These are phyloP conservation scores for Clivina fossor DNA, from an alignment of 2,888 invertebrate genomes.

Conservation along the genomic window DNA sequence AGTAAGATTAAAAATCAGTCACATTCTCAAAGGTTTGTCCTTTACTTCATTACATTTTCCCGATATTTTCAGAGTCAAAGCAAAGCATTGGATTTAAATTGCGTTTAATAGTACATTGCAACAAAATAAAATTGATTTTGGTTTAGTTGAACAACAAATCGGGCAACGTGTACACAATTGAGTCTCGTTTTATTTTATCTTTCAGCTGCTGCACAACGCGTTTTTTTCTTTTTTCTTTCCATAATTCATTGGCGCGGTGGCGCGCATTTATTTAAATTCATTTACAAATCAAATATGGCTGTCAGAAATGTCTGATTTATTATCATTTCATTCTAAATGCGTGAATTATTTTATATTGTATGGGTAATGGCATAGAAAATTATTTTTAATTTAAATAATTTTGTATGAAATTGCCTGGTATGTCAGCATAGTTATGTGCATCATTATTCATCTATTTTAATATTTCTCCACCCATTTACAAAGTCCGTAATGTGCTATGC, in stretches of 20 bases:
- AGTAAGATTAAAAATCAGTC: too few species aligned
- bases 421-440: too few species aligned
- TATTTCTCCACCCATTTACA: too few species aligned
- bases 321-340: conserved; percentile 16
- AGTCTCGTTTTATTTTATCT: neutral
- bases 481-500: too few species aligned
- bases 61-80: neutral
- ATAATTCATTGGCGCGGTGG: conserved; percentile 12
- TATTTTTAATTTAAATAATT: neutral
- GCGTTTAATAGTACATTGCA: neutral
- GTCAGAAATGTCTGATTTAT: conserved; percentile 24
- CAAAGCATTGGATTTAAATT: neutral
- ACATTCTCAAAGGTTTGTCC: too few species aligned
- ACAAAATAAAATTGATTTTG: too few species aligned
- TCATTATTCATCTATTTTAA: too few species aligned
- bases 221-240: conserved; percentile 14
- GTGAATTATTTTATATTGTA: conserved; percentile 20
- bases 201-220: neutral
- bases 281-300: conserved; percentile 28
- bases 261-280: conserved; percentile 25
- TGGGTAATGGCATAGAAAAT: neutral
- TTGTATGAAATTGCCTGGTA: neutral
- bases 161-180: too few species aligned
- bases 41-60: neutral
- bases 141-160: too few species aligned